Evolutionary conservation across 2,888 invertebrate genomes (phyloP), one percentile per base, ranked within the genome.

Genomic region (Sicus ferrugineus): DNA sequence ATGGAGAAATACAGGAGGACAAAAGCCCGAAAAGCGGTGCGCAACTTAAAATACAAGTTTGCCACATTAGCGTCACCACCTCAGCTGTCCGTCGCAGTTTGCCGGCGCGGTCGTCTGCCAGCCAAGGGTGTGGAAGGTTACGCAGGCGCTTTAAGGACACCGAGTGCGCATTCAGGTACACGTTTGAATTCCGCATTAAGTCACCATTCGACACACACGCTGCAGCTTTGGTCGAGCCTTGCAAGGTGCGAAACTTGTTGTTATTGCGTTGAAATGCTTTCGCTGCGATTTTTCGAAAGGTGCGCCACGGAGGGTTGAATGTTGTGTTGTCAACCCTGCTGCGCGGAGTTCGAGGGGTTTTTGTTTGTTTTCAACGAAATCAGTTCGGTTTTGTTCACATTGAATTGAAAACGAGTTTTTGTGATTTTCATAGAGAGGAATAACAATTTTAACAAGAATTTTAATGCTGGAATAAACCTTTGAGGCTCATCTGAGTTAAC

Each of bases 161-260:
- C n/a, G 3, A 16, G 11, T n/a, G n/a, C 42, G 16, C 42, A 42
- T 42, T 3, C n/a, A 9, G 11, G 11, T n/a, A 42, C 42, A 9
- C 42, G n/a, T 16, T 14, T 42, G 42, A 42, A n/a, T 42, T 42
- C 16, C n/a, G n/a, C n/a, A n/a, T n/a, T n/a, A n/a, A n/a, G n/a
- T n/a, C n/a, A n/a, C n/a, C n/a, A n/a, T 9, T 42, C 11, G 42
- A 42, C 42, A n/a, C 42, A 34, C 16, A 4, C 14, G 42, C 42
- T 4, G n/a, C 42, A 34, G 42, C 42, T 4, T 16, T n/a, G n/a
- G 1, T 2, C 42, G 42, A 42, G 26, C 16, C 42, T 42, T 42
- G 70, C 71, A 71, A 71, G 69, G 71, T 71, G 71, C 69, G 71
- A 71, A 71, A 71, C 71, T 69, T 71, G 71, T 71, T 71, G 65